Evolutionary conservation across 2,797 vertebrate species (phyloP).

Genomic region (Manis pentadactyla): DNA sequence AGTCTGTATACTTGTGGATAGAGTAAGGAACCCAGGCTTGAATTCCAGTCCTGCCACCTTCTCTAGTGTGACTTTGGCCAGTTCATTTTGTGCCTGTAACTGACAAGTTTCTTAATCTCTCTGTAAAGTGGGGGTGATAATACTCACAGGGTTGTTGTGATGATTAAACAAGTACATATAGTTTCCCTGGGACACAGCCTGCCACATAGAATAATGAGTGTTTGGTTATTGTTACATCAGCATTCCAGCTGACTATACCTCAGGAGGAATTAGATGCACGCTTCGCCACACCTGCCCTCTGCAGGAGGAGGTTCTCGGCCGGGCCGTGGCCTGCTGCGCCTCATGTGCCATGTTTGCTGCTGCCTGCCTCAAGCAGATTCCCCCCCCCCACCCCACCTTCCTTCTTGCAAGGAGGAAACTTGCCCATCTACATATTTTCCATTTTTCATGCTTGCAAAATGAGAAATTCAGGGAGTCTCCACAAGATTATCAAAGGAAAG

Average conservation of each 20-base stretch:
- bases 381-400: not conserved
- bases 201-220: not conserved
- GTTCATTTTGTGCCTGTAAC: not conserved
- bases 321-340: not conserved
- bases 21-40: not conserved
- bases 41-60: not conserved
- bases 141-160: not conserved
- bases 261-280: not conserved
- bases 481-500: not conserved
- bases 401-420: not conserved
- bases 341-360: not conserved
- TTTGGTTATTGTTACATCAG: not conserved
- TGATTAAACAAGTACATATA: not conserved
- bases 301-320: not conserved
- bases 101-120: not conserved
- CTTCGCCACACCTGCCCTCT: not conserved
- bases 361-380: not conserved
- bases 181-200: not conserved
- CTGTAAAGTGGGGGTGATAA: not conserved
- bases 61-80: not conserved
- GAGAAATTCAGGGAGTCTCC: not conserved
- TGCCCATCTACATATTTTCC: not conserved
- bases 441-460: not conserved
- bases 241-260: not conserved
- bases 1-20: not conserved